Base-by-base conservation (phyloP, 2,113 vertebrate genomes). In the Saimiri boliviensis region DNA sequence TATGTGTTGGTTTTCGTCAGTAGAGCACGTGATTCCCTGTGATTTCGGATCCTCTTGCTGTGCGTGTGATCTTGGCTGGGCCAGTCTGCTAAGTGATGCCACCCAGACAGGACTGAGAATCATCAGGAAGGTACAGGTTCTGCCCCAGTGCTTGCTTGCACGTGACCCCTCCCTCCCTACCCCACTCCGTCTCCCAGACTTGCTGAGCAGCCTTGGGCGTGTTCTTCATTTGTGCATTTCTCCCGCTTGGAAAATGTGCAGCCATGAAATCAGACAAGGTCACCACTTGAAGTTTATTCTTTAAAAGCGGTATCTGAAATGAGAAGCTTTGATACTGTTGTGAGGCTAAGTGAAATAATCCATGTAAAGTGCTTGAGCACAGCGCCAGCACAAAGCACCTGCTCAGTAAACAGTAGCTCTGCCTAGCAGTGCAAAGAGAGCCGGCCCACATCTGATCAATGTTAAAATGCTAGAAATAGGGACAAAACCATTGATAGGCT, bases 261-360 rank as follows among this genome's bases (percentile, higher is more conserved):
- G 19, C 66, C 23, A 20, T 70, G 9, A 76, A 77, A 82, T 68
- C 17, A 74, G 89, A 52, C 40, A 86, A 91, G 58, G 16, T 49
- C n/a, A 94, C 86, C 87, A 54, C 91, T 76, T 54, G 11, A 89
- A 74, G 49, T 21, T 87, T 84, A 95, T 63, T 71, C 66, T n/a
- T 37, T 68, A 8, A 56, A 93, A 79, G 58, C 40, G 0, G 19
- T 13, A 73, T 47, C 71, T 83, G 45, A 77, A 89, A 40, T 27
- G 14, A 20, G 42, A 68, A 14, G 3, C 9, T 32, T n/a, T 20
- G 49, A 23, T 84, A 37, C 23, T 37, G 20, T 10, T 27, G 47
- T 27, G 82, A 94, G 54, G 30, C 25, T 32, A 14, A 9, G 20
- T 40, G 40, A 37, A 63, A 68, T 27, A 42, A 42, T 12, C 52